Conservation (phyloP, 2,888 invertebrate species). For the Tuta absoluta region DNA sequence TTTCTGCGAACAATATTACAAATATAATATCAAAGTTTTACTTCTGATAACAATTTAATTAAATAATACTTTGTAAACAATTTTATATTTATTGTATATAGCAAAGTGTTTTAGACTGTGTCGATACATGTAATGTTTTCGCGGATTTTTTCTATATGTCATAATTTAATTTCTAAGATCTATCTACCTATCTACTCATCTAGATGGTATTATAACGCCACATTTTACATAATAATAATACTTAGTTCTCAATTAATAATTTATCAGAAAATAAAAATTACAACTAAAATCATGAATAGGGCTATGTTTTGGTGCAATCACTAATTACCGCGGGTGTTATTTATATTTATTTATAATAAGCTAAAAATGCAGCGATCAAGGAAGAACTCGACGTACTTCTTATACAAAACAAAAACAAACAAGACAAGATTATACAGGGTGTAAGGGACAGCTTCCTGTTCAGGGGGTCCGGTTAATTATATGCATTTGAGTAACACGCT, state of each 20-base stretch:
- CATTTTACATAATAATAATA: slow-evolving; percentile 22
- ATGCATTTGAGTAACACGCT: too few species aligned
- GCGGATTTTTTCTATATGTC: too few species aligned
- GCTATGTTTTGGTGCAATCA: slow-evolving; percentile 41
- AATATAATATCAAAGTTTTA: slow-evolving; percentile 4
- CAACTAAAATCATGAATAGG: slow-evolving; percentile 19
- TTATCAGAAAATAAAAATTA: neutral
- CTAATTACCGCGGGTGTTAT: slow-evolving; percentile 33
- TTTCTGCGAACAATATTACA: slow-evolving; percentile 10
- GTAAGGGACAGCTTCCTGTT: too few species aligned
- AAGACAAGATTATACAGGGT: too few species aligned
- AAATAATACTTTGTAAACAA: neutral
- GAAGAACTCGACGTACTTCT: neutral
- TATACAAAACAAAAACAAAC: too few species aligned
- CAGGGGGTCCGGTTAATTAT: too few species aligned
- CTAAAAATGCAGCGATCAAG: slow-evolving; percentile 25
- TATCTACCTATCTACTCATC: neutral
- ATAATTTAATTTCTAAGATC: neutral
- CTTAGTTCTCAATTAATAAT: neutral
- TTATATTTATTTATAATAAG: too few species aligned
- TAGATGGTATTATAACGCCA: neutral
- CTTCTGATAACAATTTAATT: neutral
- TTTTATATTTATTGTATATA: neutral
- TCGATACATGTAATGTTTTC: too few species aligned
- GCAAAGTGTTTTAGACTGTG: too few species aligned